Base-by-base conservation (phyloP, 2,113 vertebrate genomes). In the Cairina moschata region DNA sequence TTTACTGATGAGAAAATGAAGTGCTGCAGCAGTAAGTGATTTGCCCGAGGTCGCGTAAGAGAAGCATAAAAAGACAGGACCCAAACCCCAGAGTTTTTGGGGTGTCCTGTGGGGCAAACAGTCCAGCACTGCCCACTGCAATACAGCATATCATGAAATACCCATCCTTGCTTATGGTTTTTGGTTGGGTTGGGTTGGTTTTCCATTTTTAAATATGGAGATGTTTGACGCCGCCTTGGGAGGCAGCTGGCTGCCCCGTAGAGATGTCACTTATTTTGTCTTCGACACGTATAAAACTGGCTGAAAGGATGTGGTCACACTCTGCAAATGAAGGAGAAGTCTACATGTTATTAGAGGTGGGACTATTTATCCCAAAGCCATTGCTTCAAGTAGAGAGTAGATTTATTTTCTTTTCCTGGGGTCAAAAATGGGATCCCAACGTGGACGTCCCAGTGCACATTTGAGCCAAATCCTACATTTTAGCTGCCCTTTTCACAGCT, bases 291-390 rank as follows among this genome's bases (percentile, higher is more conserved):
- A 23, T 8, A 7, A 66, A 67, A 46, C 18, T 31, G 18, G 52
- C n/a, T 74, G 67, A 54, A 79, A 28, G 13, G 26, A 12, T 58
- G 4, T 5, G 12, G 38, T 46, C 32, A 3, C 4, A 5, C 52
- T 71, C 50, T 8, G 18, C 34, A 52, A 50, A 21, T 4, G 11
- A 59, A 83, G 23, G 28, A 17, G 46, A 66, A 83, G 44, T 6
- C 29, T 2, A 7, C 1, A 1, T 3, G 7, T 21, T 22, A 14
- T 31, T 40, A 9, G 22, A 67, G 54, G 25, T 16, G 4, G 4
- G 38, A 38, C 14, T 36, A 7, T 65, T 92, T 58, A 38, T 40
- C 36, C 52, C 29, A 5, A 5, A 6, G 21, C 2, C 44, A 13
- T n/a, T 34, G 31, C 36, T 78, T 21, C 3, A 40, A 72, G 13